Evolutionary conservation across 2,888 invertebrate species (phyloP), one percentile per base, ranked within the genome.

Genomic region (Isotomurus palustris): DNA sequence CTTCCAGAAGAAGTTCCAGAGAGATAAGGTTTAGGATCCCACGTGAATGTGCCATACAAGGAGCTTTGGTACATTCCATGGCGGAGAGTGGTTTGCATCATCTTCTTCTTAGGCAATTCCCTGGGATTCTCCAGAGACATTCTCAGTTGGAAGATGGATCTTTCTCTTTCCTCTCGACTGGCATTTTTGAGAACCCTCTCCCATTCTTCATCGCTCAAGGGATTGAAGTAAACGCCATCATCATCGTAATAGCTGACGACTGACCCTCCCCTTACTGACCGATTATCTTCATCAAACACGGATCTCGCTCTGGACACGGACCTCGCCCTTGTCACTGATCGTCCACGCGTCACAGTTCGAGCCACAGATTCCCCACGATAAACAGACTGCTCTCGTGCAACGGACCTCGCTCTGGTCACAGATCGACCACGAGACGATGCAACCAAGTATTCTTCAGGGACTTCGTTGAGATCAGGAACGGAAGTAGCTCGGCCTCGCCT

Each of bases 321-420:
- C 19, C 56, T 40, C 1, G 59, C 56, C 19, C 62, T 47, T 4
- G 58, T 44, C 14, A 50, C 35, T 6, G 50, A 50, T 10, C 50
- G 21, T 24, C 24, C 50, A 14, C 21, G 32, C 6, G 49, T 29
- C 2, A 25, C 8, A 4, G 53, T 29, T 21, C 21, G 19, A 25
- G 29, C n/a, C 4, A 43, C 50, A 12, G 44, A 48, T 44, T 51
- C 36, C 4, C 14, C 43, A n/a, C 28, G 2, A 12, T 40, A 35
- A 2, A 44, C 43, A 27, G 43, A 50, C 21, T 29, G 32, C 38
- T 56, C 56, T 21, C 52, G 47, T 21, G 40, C 41, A 8, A 57
- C 48, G 3, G 63, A 60, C 17, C 59, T 48, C 3, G 59, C 63
- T 35, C 63, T 59, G 36, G 62, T 53, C 8, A 56, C 49, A 19